These are phyloP conservation scores for Eclectus roratus DNA, from an alignment of 2,113 vertebrate species.

Conservation along the genomic window DNA sequence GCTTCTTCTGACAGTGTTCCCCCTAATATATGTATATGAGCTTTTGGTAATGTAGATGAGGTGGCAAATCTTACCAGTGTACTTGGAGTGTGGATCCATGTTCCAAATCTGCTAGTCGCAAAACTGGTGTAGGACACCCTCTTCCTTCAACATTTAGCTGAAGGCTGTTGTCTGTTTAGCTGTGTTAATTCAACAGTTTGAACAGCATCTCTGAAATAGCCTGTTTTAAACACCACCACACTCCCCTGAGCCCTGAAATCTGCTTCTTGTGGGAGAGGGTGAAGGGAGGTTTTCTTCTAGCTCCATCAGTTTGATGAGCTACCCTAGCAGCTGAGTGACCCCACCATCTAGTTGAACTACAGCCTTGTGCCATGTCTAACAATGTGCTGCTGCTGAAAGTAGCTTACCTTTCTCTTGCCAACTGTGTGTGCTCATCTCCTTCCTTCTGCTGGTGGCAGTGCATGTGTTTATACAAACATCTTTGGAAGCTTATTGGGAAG, in stretches of 20 bases:
- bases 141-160: background rate
- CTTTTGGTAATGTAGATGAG: background rate
- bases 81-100: background rate
- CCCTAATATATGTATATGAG: background rate
- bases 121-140: background rate
- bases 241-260: background rate
- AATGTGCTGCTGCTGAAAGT: background rate
- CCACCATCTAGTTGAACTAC: background rate
- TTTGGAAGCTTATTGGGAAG: background rate
- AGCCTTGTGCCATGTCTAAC: background rate
- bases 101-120: background rate
- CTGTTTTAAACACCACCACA: background rate
- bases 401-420: background rate
- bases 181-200: background rate
- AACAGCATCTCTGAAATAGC: background rate
- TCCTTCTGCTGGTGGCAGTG: background rate
- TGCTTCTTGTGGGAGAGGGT: background rate
- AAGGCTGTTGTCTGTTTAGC: background rate
- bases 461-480: background rate
- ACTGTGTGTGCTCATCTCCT: background rate
- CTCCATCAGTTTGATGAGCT: background rate
- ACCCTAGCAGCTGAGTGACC: background rate
- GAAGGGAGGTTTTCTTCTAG: background rate
- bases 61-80: background rate
- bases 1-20: background rate